Conservation (phyloP, 2,888 invertebrate species). For the Gibbula magus region DNA sequence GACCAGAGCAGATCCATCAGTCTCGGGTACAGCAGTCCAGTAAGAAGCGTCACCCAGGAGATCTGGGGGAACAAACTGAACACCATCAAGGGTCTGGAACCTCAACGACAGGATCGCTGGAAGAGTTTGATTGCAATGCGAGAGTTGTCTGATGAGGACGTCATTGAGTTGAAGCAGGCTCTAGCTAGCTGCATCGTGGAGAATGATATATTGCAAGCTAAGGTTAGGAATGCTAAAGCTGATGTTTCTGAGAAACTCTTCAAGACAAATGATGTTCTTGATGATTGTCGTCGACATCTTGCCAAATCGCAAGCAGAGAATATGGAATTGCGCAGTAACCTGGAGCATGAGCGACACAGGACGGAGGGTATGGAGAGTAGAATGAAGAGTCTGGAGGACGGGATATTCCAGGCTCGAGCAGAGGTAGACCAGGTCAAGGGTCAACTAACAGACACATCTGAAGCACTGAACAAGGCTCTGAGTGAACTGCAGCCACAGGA, state of each 20-base stretch:
- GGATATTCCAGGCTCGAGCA: slow-evolving; percentile 35
- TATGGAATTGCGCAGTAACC: slow-evolving; percentile 58
- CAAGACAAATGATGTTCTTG: slow-evolving; percentile 64
- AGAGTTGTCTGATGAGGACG: slow-evolving; percentile 55
- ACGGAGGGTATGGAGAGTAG: slow-evolving; percentile 50
- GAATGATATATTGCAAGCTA: slow-evolving; percentile 66
- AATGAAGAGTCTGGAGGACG: slow-evolving; percentile 56
- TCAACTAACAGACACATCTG: slow-evolving; percentile 54
- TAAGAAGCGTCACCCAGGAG: slow-evolving; percentile 61
- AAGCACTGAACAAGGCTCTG: slow-evolving; percentile 49
- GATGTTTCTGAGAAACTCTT: slow-evolving; percentile 64
- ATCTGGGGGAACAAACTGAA: slow-evolving; percentile 58
- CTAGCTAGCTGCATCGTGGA: slow-evolving; percentile 66
- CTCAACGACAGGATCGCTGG: slow-evolving; percentile 56
- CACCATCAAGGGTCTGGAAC: slow-evolving; percentile 47
- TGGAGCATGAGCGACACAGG: slow-evolving; percentile 58
- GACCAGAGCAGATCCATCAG: slow-evolving; percentile 36
- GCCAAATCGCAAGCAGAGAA: slow-evolving; percentile 65
- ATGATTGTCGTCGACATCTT: slow-evolving; percentile 64
- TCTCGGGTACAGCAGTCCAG: slow-evolving; percentile 63
- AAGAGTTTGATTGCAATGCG: slow-evolving; percentile 54
- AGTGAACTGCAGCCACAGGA: slow-evolving; percentile 37
- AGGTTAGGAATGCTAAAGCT: slow-evolving; percentile 61
- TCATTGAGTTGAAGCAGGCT: slow-evolving; percentile 66
- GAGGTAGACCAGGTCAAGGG: slow-evolving; percentile 29